phyloP scores from a whole-genome alignment of 2,888 invertebrate genomes.

The Archips crataeganus region DNA sequence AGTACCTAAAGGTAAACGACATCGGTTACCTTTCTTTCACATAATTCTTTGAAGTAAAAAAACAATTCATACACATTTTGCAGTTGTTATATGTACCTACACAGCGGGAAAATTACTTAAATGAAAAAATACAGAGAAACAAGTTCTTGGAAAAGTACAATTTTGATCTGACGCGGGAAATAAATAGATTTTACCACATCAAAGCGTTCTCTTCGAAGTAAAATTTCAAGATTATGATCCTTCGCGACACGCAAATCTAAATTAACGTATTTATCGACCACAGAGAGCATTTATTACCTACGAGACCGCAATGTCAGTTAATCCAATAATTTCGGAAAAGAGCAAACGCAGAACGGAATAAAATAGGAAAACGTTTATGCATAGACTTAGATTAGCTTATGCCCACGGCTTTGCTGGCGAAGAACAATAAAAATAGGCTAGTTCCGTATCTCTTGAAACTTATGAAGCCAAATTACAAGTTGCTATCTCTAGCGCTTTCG shows the following conservation, averaged over 20 bases:
- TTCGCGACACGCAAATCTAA: conserved; percentile 3
- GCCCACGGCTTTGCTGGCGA: too few relatives aligned
- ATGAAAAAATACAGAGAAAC: too few relatives aligned
- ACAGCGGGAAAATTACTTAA: too few relatives aligned
- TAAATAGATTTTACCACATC: neutral
- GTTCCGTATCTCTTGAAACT: too few relatives aligned
- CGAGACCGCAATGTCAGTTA: neutral
- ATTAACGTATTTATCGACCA: conserved; percentile 4
- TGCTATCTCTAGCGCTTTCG: too few relatives aligned
- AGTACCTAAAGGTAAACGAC: too few relatives aligned
- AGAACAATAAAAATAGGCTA: too few relatives aligned
- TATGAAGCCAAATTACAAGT: too few relatives aligned
- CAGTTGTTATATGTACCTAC: too few relatives aligned
- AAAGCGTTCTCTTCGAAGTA: neutral
- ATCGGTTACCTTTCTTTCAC: too few relatives aligned
- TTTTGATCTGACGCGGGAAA: neutral
- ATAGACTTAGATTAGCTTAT: neutral
- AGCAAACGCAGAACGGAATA: neutral
- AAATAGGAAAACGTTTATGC: conserved; percentile 4
- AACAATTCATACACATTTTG: too few relatives aligned
- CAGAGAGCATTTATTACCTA: neutral
- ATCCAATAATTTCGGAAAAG: conserved; percentile 6
- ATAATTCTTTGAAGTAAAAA: too few relatives aligned
- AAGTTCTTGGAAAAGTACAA: neutral
- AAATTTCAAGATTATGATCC: conserved; percentile 1